A percentile compares a stretch with the other conserved stretches of the same genome.
Evolutionary conservation across 2,888 invertebrate species (phyloP).

Genomic region (Euclidia mi): DNA sequence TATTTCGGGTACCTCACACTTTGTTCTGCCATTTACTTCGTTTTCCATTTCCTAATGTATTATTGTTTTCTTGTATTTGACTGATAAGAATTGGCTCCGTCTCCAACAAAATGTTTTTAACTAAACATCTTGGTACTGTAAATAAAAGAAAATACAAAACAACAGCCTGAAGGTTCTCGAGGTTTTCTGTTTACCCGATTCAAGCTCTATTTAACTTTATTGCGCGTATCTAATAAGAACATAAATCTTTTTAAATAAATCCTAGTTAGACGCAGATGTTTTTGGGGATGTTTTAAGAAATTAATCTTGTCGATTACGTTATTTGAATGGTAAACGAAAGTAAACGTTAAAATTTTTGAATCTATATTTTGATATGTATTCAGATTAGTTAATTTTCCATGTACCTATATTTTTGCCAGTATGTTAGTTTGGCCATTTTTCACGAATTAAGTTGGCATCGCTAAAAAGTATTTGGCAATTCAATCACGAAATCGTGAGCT

Average conservation of each 20-base stretch:
- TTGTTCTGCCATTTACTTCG: constrained; percentile 11
- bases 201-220: constrained; percentile 23
- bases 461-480: no score
- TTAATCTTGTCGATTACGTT: background rate
- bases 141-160: constrained; percentile 15
- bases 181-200: constrained; percentile 15
- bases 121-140: constrained; percentile 4
- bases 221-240: constrained; percentile 10
- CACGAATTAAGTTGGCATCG: no score
- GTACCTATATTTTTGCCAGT: no score
- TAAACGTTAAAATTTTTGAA: no score
- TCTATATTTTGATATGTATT: no score
- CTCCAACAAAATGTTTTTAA: constrained; percentile 10
- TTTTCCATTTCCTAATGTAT: constrained; percentile 12
- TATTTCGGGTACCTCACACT: constrained; percentile 3
- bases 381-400: no score
- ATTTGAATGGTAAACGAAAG: background rate
- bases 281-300: constrained; percentile 1
- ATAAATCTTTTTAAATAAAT: constrained; percentile 20
- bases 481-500: no score
- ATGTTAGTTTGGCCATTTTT: no score
- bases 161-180: constrained; percentile 3
- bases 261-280: constrained; percentile 4
- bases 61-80: constrained; percentile 11
- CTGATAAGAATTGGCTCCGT: constrained; percentile 10